Evolutionary conservation across 2,797 vertebrate species (phyloP).

Genomic region (Anguilla marmorata): DNA sequence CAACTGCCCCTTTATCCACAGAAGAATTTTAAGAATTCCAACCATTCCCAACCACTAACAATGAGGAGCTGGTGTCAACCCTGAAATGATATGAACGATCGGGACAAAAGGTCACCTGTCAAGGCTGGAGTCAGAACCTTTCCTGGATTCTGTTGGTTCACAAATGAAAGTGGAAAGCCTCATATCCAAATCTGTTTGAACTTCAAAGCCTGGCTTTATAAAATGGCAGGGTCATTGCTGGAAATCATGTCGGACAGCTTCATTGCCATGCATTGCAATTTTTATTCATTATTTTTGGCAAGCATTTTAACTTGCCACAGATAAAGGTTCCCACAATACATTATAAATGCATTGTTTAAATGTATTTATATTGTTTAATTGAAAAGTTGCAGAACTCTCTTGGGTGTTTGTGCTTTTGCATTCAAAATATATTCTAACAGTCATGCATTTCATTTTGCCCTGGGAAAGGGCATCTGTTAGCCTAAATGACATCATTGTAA

Average conservation of each 20-base stretch:
- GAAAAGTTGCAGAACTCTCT: neutral
- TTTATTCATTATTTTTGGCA: neutral
- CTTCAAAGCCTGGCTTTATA: neutral
- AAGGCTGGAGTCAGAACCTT: neutral
- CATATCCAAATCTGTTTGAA: constrained; percentile 8
- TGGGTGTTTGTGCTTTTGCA: neutral
- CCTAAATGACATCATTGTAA: neutral
- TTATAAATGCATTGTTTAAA: neutral
- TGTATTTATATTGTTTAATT: neutral
- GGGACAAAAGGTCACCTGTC: neutral
- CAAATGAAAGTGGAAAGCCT: neutral
- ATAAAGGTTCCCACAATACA: neutral
- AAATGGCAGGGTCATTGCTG: neutral
- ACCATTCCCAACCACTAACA: neutral
- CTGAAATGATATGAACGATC: neutral
- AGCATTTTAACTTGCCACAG: neutral
- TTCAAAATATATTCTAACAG: neutral
- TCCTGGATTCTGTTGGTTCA: neutral
- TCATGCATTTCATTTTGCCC: neutral
- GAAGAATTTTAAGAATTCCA: neutral
- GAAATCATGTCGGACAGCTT: neutral
- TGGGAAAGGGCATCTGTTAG: neutral
- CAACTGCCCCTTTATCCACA: neutral
- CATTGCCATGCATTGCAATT: neutral
- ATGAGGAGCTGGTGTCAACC: neutral